Evolutionary conservation across 2,113 vertebrate species (phyloP).

Genomic region (Phrynosoma blainvillii): DNA sequence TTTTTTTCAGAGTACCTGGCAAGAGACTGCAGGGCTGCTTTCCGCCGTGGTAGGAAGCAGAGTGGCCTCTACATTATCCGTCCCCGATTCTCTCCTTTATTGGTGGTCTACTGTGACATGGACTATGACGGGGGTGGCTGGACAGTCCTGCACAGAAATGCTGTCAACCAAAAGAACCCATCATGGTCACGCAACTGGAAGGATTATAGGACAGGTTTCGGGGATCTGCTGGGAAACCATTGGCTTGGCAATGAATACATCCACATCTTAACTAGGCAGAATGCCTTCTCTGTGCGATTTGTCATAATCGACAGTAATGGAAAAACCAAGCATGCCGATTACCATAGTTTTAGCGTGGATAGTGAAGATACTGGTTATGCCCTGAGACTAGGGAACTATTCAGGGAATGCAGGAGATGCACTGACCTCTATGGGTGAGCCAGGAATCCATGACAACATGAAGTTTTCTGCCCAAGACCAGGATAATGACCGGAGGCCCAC

Average conservation of each 20-base stretch:
- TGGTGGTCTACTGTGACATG: slow-evolving; percentile 35
- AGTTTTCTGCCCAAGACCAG: slow-evolving; percentile 30
- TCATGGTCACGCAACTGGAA: background rate
- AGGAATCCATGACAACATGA: slow-evolving; percentile 6
- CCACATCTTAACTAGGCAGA: slow-evolving; percentile 31
- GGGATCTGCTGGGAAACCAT: slow-evolving; percentile 19
- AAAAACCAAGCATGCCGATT: slow-evolving; percentile 8
- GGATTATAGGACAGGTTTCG: slow-evolving; percentile 10
- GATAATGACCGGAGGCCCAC: slow-evolving; percentile 8
- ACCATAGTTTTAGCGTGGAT: background rate
- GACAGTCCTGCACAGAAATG: slow-evolving; percentile 28
- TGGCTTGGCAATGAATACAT: slow-evolving; percentile 47
- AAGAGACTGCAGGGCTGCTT: slow-evolving; percentile 39
- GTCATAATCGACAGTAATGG: background rate
- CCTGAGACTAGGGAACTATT: slow-evolving; percentile 17
- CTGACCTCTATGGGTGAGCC: slow-evolving; percentile 19
- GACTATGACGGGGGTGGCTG: slow-evolving; percentile 29
- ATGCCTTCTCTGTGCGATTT: slow-evolving; percentile 12
- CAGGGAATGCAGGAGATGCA: background rate
- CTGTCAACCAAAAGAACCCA: background rate
- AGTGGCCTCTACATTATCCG: slow-evolving; percentile 38
- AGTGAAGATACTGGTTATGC: background rate
- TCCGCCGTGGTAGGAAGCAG: background rate
- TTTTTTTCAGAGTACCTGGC: slow-evolving; percentile 34
- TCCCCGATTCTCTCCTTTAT: background rate